These are phyloP conservation scores for Bombus sibiricus DNA, from an alignment of 1,140 invertebrate species.

Conservation along the genomic window DNA sequence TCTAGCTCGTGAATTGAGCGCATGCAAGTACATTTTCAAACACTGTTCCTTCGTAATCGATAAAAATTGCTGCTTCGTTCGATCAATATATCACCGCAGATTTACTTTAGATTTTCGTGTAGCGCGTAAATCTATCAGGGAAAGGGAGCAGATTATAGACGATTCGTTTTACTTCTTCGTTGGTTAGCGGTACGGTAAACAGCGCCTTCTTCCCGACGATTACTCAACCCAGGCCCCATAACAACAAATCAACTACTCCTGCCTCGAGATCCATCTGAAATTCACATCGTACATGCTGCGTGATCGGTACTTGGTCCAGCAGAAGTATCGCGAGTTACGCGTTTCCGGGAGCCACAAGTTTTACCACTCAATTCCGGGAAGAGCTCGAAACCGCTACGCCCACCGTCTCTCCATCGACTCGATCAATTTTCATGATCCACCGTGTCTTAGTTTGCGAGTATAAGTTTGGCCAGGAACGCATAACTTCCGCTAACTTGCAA, in stretches of 20 bases:
- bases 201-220: background rate
- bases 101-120: background rate
- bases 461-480: slow-evolving; percentile 33
- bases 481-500: slow-evolving; percentile 51
- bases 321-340: slow-evolving; percentile 32
- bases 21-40: background rate
- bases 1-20: background rate
- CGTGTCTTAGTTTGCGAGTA: background rate
- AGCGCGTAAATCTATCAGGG: background rate
- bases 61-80: background rate
- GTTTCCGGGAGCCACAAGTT: slow-evolving; percentile 14
- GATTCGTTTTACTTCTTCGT: background rate
- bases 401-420: background rate
- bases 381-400: background rate
- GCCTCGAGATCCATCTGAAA: background rate
- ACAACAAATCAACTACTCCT: background rate
- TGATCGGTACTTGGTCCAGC: background rate
- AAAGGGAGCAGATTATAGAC: background rate
- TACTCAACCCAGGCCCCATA: background rate
- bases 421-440: slow-evolving; percentile 41
- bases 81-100: background rate
- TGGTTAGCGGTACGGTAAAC: background rate
- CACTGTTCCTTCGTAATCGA: background rate
- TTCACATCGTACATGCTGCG: background rate
- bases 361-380: slow-evolving; percentile 29